phyloP scores from a whole-genome alignment of 2,113 vertebrate genomes.

The Protomyctophum bolini region DNA sequence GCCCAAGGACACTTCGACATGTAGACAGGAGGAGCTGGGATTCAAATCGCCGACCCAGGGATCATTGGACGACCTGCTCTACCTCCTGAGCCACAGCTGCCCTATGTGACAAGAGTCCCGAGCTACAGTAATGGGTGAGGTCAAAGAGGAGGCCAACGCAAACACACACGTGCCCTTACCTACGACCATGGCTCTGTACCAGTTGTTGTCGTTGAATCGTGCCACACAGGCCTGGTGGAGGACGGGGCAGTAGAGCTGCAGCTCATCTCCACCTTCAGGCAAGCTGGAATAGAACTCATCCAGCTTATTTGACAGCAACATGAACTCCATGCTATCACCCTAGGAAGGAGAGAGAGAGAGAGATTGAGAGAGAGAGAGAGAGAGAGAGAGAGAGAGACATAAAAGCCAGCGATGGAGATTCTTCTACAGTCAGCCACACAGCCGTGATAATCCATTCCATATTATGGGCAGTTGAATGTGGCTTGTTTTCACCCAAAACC shows the following conservation, averaged over 20 bases:
- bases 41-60: too few relatives aligned
- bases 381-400: not conserved
- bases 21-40: too few relatives aligned
- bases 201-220: slow-evolving; percentile 81
- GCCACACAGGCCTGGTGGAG: slow-evolving; percentile 88
- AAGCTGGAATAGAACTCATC: slow-evolving; percentile 76
- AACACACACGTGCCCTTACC: slow-evolving; percentile 72
- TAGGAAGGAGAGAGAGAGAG: slow-evolving; percentile 37
- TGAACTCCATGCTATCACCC: slow-evolving; percentile 80
- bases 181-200: slow-evolving; percentile 87
- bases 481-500: too few relatives aligned
- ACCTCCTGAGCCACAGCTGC: too few relatives aligned
- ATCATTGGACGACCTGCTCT: too few relatives aligned
- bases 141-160: not conserved
- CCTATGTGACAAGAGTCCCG: too few relatives aligned
- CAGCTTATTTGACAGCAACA: slow-evolving; percentile 78
- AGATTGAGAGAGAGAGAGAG: not conserved
- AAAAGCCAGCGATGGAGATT: not conserved
- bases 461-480: too few relatives aligned
- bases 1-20: too few relatives aligned
- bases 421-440: too few relatives aligned
- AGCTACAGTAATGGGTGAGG: too few relatives aligned
- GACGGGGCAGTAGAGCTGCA: slow-evolving; percentile 79
- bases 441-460: too few relatives aligned
- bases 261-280: slow-evolving; percentile 38